Percentiles rank a stretch among this genome's conserved stretches.
These are phyloP conservation scores for Sphecodes monilicornis DNA, from an alignment of 2,888 invertebrate genomes.

Conservation along the genomic window DNA sequence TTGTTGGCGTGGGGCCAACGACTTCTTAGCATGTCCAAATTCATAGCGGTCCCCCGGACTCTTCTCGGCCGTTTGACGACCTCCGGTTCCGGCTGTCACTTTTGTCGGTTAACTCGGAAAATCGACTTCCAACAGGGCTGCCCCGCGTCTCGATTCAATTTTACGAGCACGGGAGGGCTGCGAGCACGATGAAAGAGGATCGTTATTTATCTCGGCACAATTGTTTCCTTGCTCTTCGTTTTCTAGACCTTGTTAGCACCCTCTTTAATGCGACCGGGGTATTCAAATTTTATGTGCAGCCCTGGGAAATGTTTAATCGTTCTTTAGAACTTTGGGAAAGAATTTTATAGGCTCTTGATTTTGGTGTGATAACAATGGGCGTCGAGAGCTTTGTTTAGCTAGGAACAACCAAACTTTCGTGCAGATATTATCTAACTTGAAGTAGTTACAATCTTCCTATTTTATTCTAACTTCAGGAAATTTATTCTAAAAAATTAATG, in stretches of 20 bases:
- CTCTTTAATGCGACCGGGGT: neutral
- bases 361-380: neutral
- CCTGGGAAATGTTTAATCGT: neutral
- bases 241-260: neutral
- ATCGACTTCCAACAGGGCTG: conserved; percentile 65
- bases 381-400: neutral
- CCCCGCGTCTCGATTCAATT: conserved; percentile 58
- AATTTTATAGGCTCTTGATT: neutral
- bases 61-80: conserved; percentile 40
- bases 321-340: neutral
- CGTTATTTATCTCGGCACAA: conserved; percentile 47
- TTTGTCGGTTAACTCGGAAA: conserved; percentile 63
- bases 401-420: too few species aligned
- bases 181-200: conserved; percentile 39
- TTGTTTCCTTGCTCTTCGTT: conserved; percentile 33
- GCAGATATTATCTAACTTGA: too few species aligned
- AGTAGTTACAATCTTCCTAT: too few species aligned
- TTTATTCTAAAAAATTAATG: too few species aligned
- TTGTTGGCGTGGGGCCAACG: conserved; percentile 29
- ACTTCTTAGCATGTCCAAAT: conserved; percentile 43
- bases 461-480: too few species aligned
- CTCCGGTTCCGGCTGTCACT: conserved; percentile 62
- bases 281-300: neutral
- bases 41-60: conserved; percentile 27
- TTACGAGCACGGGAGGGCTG: conserved; percentile 38